Conservation (phyloP, 2,113 vertebrate species). For the Calonectris borealis region DNA sequence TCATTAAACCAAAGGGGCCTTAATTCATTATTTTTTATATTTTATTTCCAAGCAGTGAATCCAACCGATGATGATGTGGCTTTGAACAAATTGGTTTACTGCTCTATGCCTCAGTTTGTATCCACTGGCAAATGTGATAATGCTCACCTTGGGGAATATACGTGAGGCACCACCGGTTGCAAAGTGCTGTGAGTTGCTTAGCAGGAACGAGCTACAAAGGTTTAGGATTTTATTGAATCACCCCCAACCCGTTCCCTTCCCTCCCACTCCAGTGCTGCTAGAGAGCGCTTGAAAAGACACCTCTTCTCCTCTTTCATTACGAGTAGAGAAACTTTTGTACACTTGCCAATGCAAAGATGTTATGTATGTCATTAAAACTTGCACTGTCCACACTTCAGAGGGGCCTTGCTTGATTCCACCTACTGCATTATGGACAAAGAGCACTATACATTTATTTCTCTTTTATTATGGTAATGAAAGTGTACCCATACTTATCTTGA, state of each 20-base stretch:
- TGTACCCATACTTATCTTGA: slow-evolving; percentile 23
- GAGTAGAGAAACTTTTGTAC: background rate
- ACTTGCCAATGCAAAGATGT: background rate
- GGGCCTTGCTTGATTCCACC: background rate
- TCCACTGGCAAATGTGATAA: background rate
- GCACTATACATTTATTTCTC: slow-evolving; percentile 32
- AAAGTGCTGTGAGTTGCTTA: background rate
- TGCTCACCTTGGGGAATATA: background rate
- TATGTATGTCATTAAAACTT: background rate
- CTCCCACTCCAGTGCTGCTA: background rate
- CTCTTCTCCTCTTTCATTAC: background rate
- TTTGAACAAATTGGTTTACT: background rate
- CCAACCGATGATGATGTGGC: background rate
- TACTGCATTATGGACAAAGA: background rate
- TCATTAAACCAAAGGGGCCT: background rate
- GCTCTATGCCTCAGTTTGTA: background rate
- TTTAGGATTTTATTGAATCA: background rate
- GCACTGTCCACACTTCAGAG: background rate
- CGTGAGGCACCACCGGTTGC: background rate
- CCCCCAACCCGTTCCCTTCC: background rate
- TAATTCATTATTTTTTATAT: background rate
- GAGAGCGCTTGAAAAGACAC: background rate
- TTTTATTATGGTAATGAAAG: slow-evolving; percentile 31
- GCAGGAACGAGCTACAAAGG: background rate
- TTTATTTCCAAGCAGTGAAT: background rate